These are phyloP conservation scores for Rhagonycha lutea DNA, from an alignment of 2,888 invertebrate species.

Conservation along the genomic window DNA sequence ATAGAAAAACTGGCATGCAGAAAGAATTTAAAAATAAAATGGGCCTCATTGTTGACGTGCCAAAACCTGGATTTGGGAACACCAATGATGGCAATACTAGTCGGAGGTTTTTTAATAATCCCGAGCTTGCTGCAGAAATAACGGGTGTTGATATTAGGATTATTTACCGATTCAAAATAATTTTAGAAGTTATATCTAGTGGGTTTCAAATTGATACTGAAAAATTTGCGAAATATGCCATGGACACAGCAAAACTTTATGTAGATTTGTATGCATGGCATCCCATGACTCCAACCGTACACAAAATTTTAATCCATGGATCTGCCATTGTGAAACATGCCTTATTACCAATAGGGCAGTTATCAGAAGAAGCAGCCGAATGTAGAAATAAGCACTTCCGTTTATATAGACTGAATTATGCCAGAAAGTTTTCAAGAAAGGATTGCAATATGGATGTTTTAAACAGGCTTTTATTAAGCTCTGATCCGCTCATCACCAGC, in stretches of 20 bases:
- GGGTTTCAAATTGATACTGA: constrained; percentile 18
- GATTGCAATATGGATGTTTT: too few relatives aligned
- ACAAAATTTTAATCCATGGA: constrained; percentile 39
- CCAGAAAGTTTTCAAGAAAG: too few relatives aligned
- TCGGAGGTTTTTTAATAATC: constrained; percentile 34
- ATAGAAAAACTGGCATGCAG: constrained; percentile 34
- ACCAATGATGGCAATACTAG: constrained; percentile 28
- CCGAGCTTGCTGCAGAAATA: constrained; percentile 36
- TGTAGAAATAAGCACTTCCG: constrained; percentile 8
- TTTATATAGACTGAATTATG: too few relatives aligned
- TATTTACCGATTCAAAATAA: constrained; percentile 41
- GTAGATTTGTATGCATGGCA: constrained; percentile 41
- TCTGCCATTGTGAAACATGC: constrained; percentile 33
- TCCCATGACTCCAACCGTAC: constrained; percentile 39
- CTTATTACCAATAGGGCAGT: constrained; percentile 36
- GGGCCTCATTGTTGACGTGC: constrained; percentile 33
- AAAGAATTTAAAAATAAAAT: constrained; percentile 20
- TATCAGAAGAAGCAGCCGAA: constrained; percentile 18
- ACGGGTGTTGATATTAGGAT: constrained; percentile 40
- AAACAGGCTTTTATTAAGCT: too few relatives aligned
- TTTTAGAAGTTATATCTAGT: constrained; percentile 39
- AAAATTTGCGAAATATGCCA: constrained; percentile 26
- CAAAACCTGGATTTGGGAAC: too few relatives aligned
- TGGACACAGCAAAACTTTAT: constrained; percentile 32
- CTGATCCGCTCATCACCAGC: too few relatives aligned